These are phyloP conservation scores for Empidonax alnorum DNA, from an alignment of 2,113 vertebrate species.

Conservation along the genomic window DNA sequence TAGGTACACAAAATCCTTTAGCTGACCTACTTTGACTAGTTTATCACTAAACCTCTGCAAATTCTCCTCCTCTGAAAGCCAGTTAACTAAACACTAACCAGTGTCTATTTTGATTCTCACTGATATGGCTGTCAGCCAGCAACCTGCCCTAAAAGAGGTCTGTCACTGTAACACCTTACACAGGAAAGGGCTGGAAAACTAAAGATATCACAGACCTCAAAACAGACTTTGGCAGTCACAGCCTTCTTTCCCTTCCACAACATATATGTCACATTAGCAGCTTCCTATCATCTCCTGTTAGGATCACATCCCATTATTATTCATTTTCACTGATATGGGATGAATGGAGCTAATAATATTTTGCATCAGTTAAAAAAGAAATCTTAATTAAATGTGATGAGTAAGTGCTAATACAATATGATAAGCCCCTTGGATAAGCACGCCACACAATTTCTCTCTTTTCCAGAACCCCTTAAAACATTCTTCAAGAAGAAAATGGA, in stretches of 20 bases:
- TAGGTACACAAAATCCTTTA: not conserved
- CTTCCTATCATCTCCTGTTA: constrained; percentile 27
- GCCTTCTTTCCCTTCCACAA: not conserved
- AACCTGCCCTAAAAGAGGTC: not conserved
- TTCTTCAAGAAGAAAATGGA: not conserved
- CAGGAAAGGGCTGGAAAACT: not conserved
- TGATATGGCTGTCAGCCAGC: not conserved
- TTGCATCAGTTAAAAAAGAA: constrained; percentile 18
- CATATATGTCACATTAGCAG: not conserved
- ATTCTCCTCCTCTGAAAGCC: not conserved
- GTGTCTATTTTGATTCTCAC: not conserved
- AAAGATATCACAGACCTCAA: not conserved
- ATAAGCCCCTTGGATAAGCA: constrained; percentile 44
- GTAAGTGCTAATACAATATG: constrained; percentile 35
- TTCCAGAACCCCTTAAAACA: not conserved
- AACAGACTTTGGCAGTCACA: not conserved
- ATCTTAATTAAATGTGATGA: constrained; percentile 60
- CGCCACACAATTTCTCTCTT: not conserved
- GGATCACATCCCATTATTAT: constrained; percentile 13
- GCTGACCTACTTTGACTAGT: not conserved
- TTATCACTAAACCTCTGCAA: not conserved
- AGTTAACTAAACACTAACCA: not conserved
- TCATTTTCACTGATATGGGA: not conserved
- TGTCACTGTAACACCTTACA: not conserved
- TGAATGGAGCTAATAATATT: constrained; percentile 31